phyloP scores from a whole-genome alignment of 2,888 invertebrate species.

The Morpho achilles region DNA sequence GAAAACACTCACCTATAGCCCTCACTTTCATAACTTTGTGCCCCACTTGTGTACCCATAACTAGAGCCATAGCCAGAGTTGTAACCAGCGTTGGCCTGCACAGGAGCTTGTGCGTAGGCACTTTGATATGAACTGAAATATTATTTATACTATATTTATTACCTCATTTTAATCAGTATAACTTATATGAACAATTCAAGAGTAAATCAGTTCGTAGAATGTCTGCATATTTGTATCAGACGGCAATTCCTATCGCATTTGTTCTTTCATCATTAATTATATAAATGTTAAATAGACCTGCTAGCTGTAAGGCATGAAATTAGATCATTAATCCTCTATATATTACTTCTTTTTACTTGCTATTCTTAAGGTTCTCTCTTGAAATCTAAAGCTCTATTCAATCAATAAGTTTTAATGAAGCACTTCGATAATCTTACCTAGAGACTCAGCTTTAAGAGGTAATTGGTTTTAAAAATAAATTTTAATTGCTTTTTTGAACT shows the following conservation, averaged over 20 bases:
- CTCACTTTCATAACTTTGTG: constrained; percentile 64
- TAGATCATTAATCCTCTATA: too few relatives aligned
- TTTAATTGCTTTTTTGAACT: too few relatives aligned
- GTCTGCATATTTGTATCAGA: constrained; percentile 72
- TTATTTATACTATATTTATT: neutral
- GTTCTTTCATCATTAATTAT: constrained; percentile 32
- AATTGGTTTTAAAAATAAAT: too few relatives aligned
- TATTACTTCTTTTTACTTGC: too few relatives aligned
- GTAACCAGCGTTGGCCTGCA: constrained; percentile 49
- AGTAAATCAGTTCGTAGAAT: constrained; percentile 47
- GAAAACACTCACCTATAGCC: constrained; percentile 55
- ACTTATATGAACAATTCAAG: neutral
- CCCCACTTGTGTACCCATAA: constrained; percentile 62
- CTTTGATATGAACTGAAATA: constrained; percentile 57
- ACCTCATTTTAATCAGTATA: neutral
- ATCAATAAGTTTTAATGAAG: too few relatives aligned
- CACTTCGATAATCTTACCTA: too few relatives aligned
- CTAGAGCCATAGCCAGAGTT: constrained; percentile 55
- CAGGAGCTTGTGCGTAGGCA: constrained; percentile 54
- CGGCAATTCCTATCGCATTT: constrained; percentile 70
- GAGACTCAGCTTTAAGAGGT: too few relatives aligned
- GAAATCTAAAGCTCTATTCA: too few relatives aligned
- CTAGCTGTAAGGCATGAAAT: too few relatives aligned
- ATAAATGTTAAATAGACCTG: neutral
- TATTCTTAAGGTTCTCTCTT: too few relatives aligned